Conservation (phyloP, 2,113 vertebrate species). For the Morphnarchus princeps region DNA sequence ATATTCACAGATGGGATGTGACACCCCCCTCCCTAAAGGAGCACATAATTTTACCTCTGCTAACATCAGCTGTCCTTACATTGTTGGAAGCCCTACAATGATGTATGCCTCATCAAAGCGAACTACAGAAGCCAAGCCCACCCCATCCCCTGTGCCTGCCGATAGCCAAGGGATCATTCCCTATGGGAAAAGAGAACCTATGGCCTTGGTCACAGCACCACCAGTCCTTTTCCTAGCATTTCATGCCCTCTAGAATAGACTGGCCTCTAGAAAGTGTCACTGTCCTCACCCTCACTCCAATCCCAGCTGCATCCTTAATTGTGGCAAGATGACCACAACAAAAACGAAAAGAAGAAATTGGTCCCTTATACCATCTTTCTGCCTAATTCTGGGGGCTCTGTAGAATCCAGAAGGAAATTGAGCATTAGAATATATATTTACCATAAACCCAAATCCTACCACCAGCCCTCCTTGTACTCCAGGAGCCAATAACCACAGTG, state of each 20-base stretch:
- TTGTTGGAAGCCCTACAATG: not conserved
- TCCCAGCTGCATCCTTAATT: not conserved
- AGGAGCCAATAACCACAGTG: not conserved
- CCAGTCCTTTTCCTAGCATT: not conserved
- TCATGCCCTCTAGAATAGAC: not conserved
- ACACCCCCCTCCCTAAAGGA: not conserved
- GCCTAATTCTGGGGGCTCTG: not conserved
- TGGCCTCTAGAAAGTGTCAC: not conserved
- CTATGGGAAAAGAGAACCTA: not conserved
- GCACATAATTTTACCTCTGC: not conserved
- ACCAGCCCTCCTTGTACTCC: not conserved
- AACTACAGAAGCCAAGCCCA: not conserved
- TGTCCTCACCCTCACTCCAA: not conserved
- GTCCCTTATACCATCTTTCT: not conserved
- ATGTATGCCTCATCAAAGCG: not conserved
- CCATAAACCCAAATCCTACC: not conserved
- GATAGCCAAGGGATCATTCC: not conserved
- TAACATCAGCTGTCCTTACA: not conserved
- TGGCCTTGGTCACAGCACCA: not conserved
- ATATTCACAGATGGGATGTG: not conserved
- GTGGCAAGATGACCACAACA: not conserved
- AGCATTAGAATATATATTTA: not conserved
- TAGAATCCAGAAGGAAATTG: not conserved
- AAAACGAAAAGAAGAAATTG: not conserved
- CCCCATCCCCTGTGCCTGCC: not conserved